Evolutionary conservation across 2,888 invertebrate genomes (phyloP), one percentile per base, ranked within the genome.

Genomic region (Amorpha juglandis): DNA sequence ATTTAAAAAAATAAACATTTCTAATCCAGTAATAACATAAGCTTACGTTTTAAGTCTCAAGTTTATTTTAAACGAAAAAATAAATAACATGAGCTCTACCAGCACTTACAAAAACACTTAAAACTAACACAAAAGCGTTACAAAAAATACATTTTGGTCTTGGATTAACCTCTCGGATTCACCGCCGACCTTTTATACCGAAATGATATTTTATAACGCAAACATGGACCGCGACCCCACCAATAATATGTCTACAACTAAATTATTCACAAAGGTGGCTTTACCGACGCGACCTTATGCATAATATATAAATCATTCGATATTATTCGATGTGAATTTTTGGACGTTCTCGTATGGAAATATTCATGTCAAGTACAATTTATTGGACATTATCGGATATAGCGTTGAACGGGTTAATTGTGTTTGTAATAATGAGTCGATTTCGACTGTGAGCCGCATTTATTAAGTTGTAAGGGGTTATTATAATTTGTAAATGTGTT

Each of bases 261-360:
- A 91, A 92, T 91, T 89, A 92, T 92, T 92, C 89, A 91, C 86
- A 86, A 87, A 91, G 87, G 87, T 84, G 82, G 85, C 82, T 85
- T 83, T 72, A 78, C 78, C 80, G 82, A 77, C 79, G 79, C 80
- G 74, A 81, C 80, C 81, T 80, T 83, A 87, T 92, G 88, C 90
- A 92, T 92, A 87, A 91, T 84, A 89, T 87, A 92, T 90, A 82
- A 85, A 86, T 80, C 86, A 88, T 88, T 87, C 85, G 87, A 89
- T 90, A 88, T 88, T 84, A 88, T 86, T 83, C 77, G 78, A 82
- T 81, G 79, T 72, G 58, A 53, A 65, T 51, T 55, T 58, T 65
- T 53, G 38, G 64, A 58, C 76, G 79, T 83, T 82, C 78, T 27
- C 27, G 27, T 27, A 76, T 77, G 75, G 67, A 74, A 78, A 75